Base-by-base conservation (phyloP, 2,888 invertebrate species). In the Eupithecia inturbata region DNA sequence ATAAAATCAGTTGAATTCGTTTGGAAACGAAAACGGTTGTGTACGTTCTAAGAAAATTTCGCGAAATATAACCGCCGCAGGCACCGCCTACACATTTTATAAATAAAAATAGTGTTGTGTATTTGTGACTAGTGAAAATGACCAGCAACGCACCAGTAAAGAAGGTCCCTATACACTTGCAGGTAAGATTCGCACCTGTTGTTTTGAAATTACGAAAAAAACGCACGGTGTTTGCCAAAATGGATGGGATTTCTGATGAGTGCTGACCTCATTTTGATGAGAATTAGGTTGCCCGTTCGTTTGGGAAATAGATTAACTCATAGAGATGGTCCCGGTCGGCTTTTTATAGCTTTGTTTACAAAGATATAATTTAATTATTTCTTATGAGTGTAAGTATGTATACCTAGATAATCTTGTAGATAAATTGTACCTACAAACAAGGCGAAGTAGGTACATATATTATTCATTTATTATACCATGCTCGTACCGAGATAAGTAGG, bases 121-220 rank as follows among this genome's bases (percentile, higher is more conserved):
- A 84, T 83, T 85, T 66, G 91, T 92, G 89, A 86, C 87, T 45
- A 78, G 85, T 86, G 81, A 94, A 92, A 89, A 97, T 96, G 96
- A 84, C 70, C 49, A 69, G 87, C 77, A 91, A 84, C 89, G 97
- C 97, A 81, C 98, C 98, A 80, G 98, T 98, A 82, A 98, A 98
- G 94, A 98, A 99, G 95, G 98, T 98, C 77, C 98, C 98, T 75
- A 98, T 99, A 89, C 98, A 99, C 94, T 95, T 98, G 87, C 98
- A 98, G 96, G 97, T 98, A 93, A 96, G 16, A 66, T 69, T 77
- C 33, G 74, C 87, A 92, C 89, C 90, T 92, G 91, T 92, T 92
- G 89, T 89, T 89, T 87, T 77, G 73, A 83, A 82, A 82, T 79
- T 75, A 81, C 82, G 71, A 78, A 78, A 82, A 83, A 81, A 80